Base-by-base conservation (phyloP, 92 coral and sea anemone species). In the Phenganax stokvisi region DNA sequence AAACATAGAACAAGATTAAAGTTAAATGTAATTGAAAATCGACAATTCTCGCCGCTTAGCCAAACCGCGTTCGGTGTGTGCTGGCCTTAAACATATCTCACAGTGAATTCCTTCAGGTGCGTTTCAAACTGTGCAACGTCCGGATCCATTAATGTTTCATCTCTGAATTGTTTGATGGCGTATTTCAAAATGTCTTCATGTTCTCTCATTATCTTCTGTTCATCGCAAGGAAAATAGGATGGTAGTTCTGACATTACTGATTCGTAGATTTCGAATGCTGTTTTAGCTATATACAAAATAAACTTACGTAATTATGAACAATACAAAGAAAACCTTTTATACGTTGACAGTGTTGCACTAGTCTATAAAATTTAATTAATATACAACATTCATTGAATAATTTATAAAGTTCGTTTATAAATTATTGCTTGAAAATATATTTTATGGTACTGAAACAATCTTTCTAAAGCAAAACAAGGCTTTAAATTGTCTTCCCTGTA, bases 61-160 rank as follows among this genome's bases (percentile, higher is more conserved):
- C 47, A 37, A 37, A 37, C 5, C 47, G 3, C 47, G 47, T 37
- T 37, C 47, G 47, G 47, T 37, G 47, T 2, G 5, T 37, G 47
- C 25, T 20, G 25, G 25, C 25, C 25, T 37, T 37, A 37, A 37
- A 37, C 2, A 37, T 37, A 5, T 37, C 47, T 37, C 44, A 76
- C 81, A 25, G 81, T 76, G 56, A 76, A 76, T 58, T 76, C 81
- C 25, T 57, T 76, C 1, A 76, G 69, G 52, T 76, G 67, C 28
- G 28, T 54, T 59, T 76, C 28, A 52, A 76, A 76, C 54, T 76
- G 81, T 9, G 58, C 81, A 37, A 76, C 81, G 61, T 76, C 81
- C 6, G 81, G 70, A 25, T 76, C 81, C 81, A 76, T 76, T 9
- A 76, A 56, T 1, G 81, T 76, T 76, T 76, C 81, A 57, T 76